Conservation (phyloP, 2,797 vertebrate species). For the Thripadectes ignobilis region DNA sequence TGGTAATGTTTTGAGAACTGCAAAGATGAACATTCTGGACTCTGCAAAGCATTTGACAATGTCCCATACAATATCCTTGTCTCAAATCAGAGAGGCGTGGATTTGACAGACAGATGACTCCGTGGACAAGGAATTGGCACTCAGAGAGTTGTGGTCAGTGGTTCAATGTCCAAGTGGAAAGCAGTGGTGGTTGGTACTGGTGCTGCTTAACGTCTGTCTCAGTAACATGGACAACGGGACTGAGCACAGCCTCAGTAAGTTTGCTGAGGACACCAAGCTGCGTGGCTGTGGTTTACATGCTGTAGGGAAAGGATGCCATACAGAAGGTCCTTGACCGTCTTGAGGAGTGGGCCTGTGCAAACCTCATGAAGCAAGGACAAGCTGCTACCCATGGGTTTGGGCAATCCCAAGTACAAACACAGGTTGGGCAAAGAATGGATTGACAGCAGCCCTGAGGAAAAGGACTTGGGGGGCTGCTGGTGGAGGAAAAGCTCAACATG, state of each 20-base stretch:
- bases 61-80: background rate
- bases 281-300: background rate
- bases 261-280: background rate
- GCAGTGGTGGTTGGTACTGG: rapidly evolving
- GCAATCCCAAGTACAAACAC: background rate
- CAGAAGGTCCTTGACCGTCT: background rate
- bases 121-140: rapidly evolving
- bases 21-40: background rate
- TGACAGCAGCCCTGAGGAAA: background rate
- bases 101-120: background rate
- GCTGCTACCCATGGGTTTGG: rapidly evolving
- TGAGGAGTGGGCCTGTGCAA: background rate
- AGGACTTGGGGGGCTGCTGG: background rate
- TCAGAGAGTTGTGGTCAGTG: background rate
- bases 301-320: background rate
- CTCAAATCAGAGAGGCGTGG: background rate
- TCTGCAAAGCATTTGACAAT: background rate
- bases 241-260: background rate
- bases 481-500: background rate
- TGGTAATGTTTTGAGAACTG: background rate
- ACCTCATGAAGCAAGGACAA: background rate
- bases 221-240: rapidly evolving
- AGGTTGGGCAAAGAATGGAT: background rate
- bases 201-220: rapidly evolving
- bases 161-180: background rate